These are phyloP conservation scores for Sesia bembeciformis DNA, from an alignment of 2,888 invertebrate genomes.

Conservation along the genomic window DNA sequence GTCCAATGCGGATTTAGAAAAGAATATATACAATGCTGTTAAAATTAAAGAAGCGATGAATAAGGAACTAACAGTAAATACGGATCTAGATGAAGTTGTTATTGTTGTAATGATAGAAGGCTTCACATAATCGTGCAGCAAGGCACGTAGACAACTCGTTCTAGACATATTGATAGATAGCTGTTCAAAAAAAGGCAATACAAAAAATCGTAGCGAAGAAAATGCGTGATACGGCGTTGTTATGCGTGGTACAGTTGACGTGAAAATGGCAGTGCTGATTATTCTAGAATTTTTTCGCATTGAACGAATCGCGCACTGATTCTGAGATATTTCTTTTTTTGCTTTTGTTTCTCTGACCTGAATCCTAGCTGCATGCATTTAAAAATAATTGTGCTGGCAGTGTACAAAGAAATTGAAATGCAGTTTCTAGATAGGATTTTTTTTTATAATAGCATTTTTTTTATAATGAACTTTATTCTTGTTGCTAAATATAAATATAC, in stretches of 20 bases:
- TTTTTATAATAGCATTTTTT: no score
- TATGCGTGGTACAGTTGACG: slow-evolving; percentile 7
- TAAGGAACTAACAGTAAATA: background rate
- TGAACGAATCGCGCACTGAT: background rate
- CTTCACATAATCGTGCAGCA: slow-evolving; percentile 22
- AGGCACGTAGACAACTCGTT: slow-evolving; percentile 41
- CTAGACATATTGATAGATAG: slow-evolving; percentile 34
- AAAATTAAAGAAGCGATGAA: slow-evolving; percentile 4
- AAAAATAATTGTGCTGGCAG: no score
- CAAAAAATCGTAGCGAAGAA: slow-evolving; percentile 22
- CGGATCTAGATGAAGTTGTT: background rate
- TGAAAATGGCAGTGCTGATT: background rate
- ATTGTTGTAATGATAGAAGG: background rate
- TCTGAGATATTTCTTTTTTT: background rate
- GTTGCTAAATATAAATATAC: no score
- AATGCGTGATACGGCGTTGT: slow-evolving; percentile 24
- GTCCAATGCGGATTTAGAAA: background rate
- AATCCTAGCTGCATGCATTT: no score
- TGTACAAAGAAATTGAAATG: no score
- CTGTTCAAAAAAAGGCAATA: slow-evolving; percentile 27
- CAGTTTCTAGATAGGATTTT: no score
- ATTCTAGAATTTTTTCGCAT: background rate
- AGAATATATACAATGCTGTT: background rate
- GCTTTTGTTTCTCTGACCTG: background rate
- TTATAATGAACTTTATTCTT: no score